Evolutionary conservation across 2,797 vertebrate genomes (phyloP), one percentile per base, ranked within the genome.

Genomic region (Eulemur coronatus): DNA sequence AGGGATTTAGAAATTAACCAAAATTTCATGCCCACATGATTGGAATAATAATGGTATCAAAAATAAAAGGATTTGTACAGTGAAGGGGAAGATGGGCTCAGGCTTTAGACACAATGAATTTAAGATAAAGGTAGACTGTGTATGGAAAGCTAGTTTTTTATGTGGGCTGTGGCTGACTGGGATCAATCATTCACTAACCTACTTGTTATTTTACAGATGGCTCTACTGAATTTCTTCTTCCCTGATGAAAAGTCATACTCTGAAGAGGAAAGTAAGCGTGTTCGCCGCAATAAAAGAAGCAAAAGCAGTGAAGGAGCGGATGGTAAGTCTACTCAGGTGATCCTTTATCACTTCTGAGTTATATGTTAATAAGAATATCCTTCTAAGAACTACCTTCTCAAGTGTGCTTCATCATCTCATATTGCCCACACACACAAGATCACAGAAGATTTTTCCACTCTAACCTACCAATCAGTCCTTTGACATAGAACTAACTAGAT

Each of bases 221-320:
- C 99, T 96, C 98, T 98, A 98, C 98, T 99, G 98, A 99, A 99
- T 97, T 98, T 99, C 98, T 99, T 98, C 55, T 98, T 98, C 95
- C 97, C 98, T 38, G 98, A 99, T 98, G 99, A 99, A 33, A 98
- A 99, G 95, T 98, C 98, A 97, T 98, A 98, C n/a, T 82, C 98
- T 91, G 99, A 98, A 97, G 99, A 99, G 80, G 99, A 99, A 95
- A 98, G 97, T 82, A 99, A 98, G 87, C 99, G 97, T 28, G 98
- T 99, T 97, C 99, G 98, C 78, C 99, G 99, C 76, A 99, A 99
- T 80, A 99, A 99, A 98, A 99, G 99, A 98, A 99, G 99, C 98
- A 99, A 99, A 96, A 99, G 98, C 98, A 99, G 98, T 22, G 99
- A 99, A 93, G 99, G 98, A 93, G 94, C 98, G 35, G 99, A 99